Evolutionary conservation across 2,888 invertebrate species (phyloP), one percentile per base, ranked within the genome.

Genomic region (Nudaria mundana): DNA sequence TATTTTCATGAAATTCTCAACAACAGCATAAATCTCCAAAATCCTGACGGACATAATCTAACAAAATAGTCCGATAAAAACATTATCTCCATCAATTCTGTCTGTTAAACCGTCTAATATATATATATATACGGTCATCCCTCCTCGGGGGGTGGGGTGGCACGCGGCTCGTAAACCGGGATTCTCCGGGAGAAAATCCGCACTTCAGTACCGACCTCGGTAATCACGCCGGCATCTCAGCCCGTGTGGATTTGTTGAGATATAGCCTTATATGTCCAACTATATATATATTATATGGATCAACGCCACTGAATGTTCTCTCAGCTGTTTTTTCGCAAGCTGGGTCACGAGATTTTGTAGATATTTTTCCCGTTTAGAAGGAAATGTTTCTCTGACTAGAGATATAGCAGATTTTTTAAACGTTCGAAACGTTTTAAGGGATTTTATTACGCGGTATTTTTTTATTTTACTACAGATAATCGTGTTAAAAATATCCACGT

Each of bases 121-220:
- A 52, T 65, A 68, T n/a, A n/a, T 69, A 58, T 54, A 8, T 20
- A 56, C 66, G 71, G 71, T 69, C 72, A 70, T 62, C 64, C 70
- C 70, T 55, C 71, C 66, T 62, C 47, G 38, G 47, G 51, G 50
- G 52, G 47, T 47, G 63, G 57, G 58, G 59, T 56, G 72, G 72
- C 58, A 63, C 56, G 71, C 66, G 70, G 77, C 67, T 83, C 82
- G 78, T 83, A 82, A 84, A 84, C 75, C 71, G 75, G 81, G 81
- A 83, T 80, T 84, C 82, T 70, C 71, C 50, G 60, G 56, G 73
- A 64, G 73, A 76, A 82, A 83, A 84, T 83, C 83, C 83, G 71
- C 81, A 82, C 81, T 80, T 81, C 82, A 79, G 80, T 76, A 77
- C 70, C 71, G 71, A 66, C 66, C 73, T 63, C 76, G 70, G 75